A percentile compares a stretch with the other conserved stretches of the same genome.
Evolutionary conservation across 2,888 invertebrate species (phyloP).

Genomic region (Athalia circularis): DNA sequence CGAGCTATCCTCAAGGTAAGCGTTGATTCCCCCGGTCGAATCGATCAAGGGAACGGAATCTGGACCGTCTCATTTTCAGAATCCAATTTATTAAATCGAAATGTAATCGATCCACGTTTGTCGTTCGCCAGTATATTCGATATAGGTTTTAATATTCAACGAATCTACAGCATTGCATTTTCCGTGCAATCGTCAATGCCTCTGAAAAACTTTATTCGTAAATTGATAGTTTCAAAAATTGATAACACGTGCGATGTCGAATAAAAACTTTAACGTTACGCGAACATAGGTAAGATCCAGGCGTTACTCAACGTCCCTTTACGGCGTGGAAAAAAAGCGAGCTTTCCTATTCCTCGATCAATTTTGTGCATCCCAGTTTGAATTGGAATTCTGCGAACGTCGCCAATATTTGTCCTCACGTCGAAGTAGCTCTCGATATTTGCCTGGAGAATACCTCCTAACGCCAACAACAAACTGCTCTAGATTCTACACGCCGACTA

Average conservation of each 20-base stretch:
- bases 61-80: no score
- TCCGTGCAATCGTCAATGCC: no score
- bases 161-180: no score
- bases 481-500: neutral
- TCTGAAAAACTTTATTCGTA: no score
- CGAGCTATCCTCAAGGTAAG: constrained; percentile 96
- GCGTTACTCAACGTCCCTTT: no score
- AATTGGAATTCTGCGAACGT: constrained; percentile 11
- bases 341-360: constrained; percentile 7
- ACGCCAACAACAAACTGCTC: no score
- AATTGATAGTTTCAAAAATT: no score
- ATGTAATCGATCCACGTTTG: neutral
- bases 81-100: neutral
- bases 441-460: neutral
- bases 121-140: neutral
- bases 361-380: constrained; percentile 26
- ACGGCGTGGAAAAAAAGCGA: neutral
- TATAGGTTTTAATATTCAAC: neutral
- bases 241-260: no score
- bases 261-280: no score
- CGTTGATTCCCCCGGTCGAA: constrained; percentile 47
- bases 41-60: no score
- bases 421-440: constrained; percentile 21
- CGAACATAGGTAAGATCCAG: no score
- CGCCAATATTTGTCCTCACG: constrained; percentile 25